Base-by-base conservation (phyloP, 2,797 vertebrate species). In the Chelmon rostratus region DNA sequence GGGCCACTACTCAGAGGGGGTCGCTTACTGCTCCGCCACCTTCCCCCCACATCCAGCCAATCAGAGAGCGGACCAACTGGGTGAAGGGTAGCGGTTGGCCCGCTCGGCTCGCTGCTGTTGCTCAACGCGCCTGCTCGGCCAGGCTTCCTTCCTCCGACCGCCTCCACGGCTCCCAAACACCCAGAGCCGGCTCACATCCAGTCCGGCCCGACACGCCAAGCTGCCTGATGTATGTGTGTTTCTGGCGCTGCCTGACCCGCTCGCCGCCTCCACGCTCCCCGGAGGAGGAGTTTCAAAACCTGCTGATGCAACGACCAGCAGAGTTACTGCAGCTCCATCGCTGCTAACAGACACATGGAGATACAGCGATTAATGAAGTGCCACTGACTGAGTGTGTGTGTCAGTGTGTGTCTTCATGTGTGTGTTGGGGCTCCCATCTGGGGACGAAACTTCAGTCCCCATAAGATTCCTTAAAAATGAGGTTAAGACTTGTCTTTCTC, bases 21-120 rank as follows among this genome's bases (percentile, higher is more conserved):
- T 74, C 57, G 15, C 35, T 40, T 12, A 0, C 72, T 31, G 25
- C 83, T 42, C 44, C 12, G 38, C 54, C 79, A 66, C 78, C 73
- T 69, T 62, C 82, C 54, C 73, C 81, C 83, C 44, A 73, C 67
- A 70, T 73, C 49, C 57, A 59, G 82, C 87, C 80, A 85, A 88
- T 88, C 78, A 69, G 52, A 78, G 54, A 16, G 28, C 62, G 11
- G 73, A 76, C 73, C 63, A 86, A 89, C 76, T 89, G 79, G 86
- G 89, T 84, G 81, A 88, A 72, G 88, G 84, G 84, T 89, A 68
- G 73, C 15, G 38, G 56, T 21, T 1, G 42, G 65, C 42, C 72
- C 0, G 38, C 28, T 64, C 47, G 0, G 31, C 61, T 61, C 4
- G 28, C 21, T 75, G 76, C 49, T 73, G 73, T 89, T 89, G 73